Conservation (phyloP, 1,140 invertebrate genomes). For the Polyergus mexicanus region DNA sequence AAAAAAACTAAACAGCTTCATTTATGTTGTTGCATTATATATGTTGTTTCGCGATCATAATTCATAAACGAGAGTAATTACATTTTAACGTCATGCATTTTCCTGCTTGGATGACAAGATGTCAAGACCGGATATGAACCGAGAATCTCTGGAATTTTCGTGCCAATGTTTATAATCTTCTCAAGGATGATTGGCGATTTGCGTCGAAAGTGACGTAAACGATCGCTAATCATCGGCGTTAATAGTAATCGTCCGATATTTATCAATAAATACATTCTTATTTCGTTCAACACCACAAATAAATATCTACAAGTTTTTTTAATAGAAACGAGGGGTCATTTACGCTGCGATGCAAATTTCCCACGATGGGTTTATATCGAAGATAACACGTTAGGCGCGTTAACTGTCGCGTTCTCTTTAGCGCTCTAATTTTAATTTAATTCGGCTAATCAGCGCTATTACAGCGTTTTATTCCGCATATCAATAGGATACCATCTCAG, state of each 20-base stretch:
- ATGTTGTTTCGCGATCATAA: constrained; percentile 20
- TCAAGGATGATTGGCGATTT: background rate
- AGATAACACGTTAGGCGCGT: background rate
- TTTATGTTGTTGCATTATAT: constrained; percentile 5
- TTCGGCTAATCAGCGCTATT: constrained; percentile 3
- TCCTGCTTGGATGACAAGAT: background rate
- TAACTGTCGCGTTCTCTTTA: constrained; percentile 22
- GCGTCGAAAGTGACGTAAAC: constrained; percentile 18
- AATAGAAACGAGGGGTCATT: background rate
- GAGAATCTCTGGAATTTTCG: constrained; percentile 19
- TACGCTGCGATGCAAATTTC: constrained; percentile 4
- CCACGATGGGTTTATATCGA: constrained; percentile 26
- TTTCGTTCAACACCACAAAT: background rate
- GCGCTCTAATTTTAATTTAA: constrained; percentile 49
- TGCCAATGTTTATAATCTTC: background rate
- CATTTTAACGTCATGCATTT: constrained; percentile 6
- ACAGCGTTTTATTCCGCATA: constrained; percentile 21
- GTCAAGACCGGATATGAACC: constrained; percentile 12
- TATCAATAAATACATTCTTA: background rate
- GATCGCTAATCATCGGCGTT: constrained; percentile 15
- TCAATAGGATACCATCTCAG: background rate
- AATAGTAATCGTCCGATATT: background rate
- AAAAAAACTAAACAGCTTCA: constrained; percentile 19
- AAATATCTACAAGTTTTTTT: background rate
- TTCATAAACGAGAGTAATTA: constrained; percentile 31